Evolutionary conservation across 2,888 invertebrate species (phyloP).

Genomic region (Hyles lineata): DNA sequence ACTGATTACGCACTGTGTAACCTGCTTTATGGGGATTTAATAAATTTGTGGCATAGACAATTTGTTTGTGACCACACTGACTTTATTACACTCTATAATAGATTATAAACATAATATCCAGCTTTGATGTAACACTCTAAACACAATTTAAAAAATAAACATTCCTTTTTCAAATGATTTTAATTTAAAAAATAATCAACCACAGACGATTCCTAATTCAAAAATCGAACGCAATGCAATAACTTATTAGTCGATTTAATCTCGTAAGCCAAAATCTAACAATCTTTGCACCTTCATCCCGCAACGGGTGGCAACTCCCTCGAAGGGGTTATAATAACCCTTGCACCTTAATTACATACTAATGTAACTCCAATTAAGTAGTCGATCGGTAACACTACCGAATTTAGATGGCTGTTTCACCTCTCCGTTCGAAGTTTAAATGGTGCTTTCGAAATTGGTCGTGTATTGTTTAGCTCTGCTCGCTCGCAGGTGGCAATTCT

Average conservation of each 20-base stretch:
- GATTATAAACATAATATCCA: not conserved
- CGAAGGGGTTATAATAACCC: constrained; percentile 54
- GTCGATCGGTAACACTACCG: constrained; percentile 68
- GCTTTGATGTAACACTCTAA: not conserved
- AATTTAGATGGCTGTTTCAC: constrained; percentile 52
- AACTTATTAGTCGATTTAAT: constrained; percentile 10
- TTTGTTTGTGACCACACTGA: constrained; percentile 23
- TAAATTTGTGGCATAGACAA: constrained; percentile 43
- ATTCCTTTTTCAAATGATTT: not conserved
- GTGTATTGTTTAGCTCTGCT: constrained; percentile 29
- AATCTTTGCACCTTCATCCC: constrained; percentile 37
- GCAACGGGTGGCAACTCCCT: constrained; percentile 17
- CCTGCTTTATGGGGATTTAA: constrained; percentile 51
- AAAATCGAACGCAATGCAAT: constrained; percentile 11
- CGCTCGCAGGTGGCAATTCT: constrained; percentile 30
- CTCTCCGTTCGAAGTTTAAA: constrained; percentile 27
- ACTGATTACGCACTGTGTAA: constrained; percentile 52
- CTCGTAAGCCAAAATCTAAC: constrained; percentile 50
- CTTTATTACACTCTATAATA: constrained; percentile 14
- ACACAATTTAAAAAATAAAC: not conserved
- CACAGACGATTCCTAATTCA: no score
- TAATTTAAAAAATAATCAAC: not conserved
- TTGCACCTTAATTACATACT: constrained; percentile 81
- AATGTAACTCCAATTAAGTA: constrained; percentile 83
- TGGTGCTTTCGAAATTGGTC: constrained; percentile 31